Evolutionary conservation across 2,888 invertebrate genomes (phyloP), one percentile per base, ranked within the genome.

Genomic region (Hypomecis atomaria): DNA sequence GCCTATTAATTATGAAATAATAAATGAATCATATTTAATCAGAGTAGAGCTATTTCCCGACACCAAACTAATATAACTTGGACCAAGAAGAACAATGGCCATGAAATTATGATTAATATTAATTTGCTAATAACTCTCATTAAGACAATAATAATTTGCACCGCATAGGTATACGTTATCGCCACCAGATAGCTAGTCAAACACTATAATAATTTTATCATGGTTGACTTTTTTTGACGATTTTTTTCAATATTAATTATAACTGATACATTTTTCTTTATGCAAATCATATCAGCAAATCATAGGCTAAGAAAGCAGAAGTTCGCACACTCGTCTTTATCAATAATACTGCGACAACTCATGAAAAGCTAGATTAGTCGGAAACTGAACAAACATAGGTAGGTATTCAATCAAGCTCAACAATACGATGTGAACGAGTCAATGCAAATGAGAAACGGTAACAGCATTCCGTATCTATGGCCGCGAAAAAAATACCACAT

Each of bases 391-490:
- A 49, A 57, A 62, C 38, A 45, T 38, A 52, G 44, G 36, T 38
- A 52, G 44, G 36, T 36, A 60, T 57, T 58, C 50, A 55, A 56
- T 60, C 52, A 57, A 60, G 52, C 45, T 49, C 53, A 62, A 67
- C 66, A 53, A 69, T 54, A 49, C 55, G 54, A 50, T 56, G 37
- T 52, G 59, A 59, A 45, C 43, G 13, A 57, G 45, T 67, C 66
- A 77, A 79, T 79, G 76, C 70, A 77, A 83, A 83, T 79, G 70
- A 70, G 68, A 79, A 82, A 82, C 82, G 78, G 83, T 82, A 78
- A 76, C 74, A 69, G 73, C 78, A 84, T 83, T 83, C 82, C 77
- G 74, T 71, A 73, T 69, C 65, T 44, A 43, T 67, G 66, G 71
- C 71, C 64, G 62, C 74, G 70, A 76, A 77, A 75, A 70, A 70